Evolutionary conservation across 2,113 vertebrate species (phyloP), one percentile per base, ranked within the genome.

Genomic region (Corythaeola cristata): DNA sequence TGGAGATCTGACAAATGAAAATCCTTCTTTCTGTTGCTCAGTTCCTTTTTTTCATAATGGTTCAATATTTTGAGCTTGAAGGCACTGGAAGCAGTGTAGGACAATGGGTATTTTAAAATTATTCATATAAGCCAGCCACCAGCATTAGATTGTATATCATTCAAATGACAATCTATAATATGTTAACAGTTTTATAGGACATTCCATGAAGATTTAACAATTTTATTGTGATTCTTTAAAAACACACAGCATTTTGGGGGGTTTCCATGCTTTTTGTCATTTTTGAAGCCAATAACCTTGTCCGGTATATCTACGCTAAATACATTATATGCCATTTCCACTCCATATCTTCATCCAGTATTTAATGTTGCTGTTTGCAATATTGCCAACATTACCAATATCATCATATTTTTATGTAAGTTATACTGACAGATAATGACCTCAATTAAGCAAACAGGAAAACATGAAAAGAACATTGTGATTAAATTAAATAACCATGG

Each of bases 341-440:
- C 10, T 90, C 27, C 32, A 10, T 47, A 62, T 47, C 63, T 88
- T 77, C 63, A 66, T 58, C 21, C 21, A 81, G 7, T 67, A 44
- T 37, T 88, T 94, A 90, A 74, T 81, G 81, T n/a, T 95, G 15
- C 44, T 93, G 30, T 88, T 80, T 86, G 56, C 68, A 93, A 88
- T 86, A 92, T 66, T 80, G 44, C 35, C 21, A 91, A 24, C 78
- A 59, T 66, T 71, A 93, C 39, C 52, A 81, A 52, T 77, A 44
- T 74, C 47, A 90, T 83, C 47, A 71, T 58, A 71, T 81, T 94
- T 93, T 90, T 49, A 50, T 87, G 27, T 78, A 78, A 90, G 64
- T 78, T 92, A 60, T 53, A 59, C 67, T 84, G 83, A 93, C 53
- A 89, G 81, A 66, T 83, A 91, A 93, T 73, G 50, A 90, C 72